Evolutionary conservation across 2,113 vertebrate genomes (phyloP), one percentile per base, ranked within the genome.

Genomic region (Galemys pyrenaicus): DNA sequence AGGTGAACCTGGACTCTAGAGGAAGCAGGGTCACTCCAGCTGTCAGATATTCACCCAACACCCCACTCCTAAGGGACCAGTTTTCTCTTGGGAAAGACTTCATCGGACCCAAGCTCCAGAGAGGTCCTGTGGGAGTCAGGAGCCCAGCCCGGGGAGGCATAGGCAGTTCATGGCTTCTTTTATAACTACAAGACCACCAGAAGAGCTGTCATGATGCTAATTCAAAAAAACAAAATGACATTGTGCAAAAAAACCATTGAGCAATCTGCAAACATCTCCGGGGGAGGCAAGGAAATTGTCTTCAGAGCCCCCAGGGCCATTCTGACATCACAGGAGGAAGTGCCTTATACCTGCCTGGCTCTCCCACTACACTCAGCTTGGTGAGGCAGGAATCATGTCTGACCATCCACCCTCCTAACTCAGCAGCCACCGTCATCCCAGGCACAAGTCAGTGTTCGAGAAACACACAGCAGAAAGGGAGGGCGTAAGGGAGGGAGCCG

Each of bases 11-110:
- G 1, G 5, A 26, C n/a, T 77, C 73, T 32, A 67, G 56, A 7
- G 0, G 7, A 62, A 70, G 37, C 28, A 19, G 28, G 19, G 74
- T 39, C 1, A 1, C n/a, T 19, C 26, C 9, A 26, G 81, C 70
- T 9, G 46, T 30, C n/a, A 8, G 7, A 10, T 3, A 3, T 0
- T 22, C 9, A 9, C 46, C 46, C 46, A 49, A 49, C 0, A 0
- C 26, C 79, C 17, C 17, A 20, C 11, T 67, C 65, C 93, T 35
- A 5, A 46, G 49, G 32, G 91, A 44, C 8, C 28, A 8, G 30
- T 58, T 46, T 37, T 32, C 35, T 70, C 70, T 62, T 4, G 15
- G 56, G 78, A 93, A 91, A 44, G 13, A 51, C 5, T 68, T 49
- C 58, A 67, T 3, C 1, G 44, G 92, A 32, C 9, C 70, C 80